Evolutionary conservation across 2,888 invertebrate genomes (phyloP), one percentile per base, ranked within the genome.

Genomic region (Drosophila formosana): DNA sequence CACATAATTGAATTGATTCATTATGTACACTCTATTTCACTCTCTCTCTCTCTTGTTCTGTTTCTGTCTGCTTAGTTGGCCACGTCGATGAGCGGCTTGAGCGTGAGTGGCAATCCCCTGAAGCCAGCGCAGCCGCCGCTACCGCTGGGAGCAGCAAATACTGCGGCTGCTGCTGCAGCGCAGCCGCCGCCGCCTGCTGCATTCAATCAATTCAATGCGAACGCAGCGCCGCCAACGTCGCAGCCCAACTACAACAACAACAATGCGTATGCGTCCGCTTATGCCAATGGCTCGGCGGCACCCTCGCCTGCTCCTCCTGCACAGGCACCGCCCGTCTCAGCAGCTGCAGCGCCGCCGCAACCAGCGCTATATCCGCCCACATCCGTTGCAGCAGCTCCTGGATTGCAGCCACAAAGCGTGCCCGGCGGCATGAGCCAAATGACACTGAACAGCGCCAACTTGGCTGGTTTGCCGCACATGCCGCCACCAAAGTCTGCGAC

Each of bases 401-500:
- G 49, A 3, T 43, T 63, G 11, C 39, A 63, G 46, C 75, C 76
- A 8, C 91, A 92, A 66, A 81, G 83, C 53, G 79, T 87, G 25
- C 64, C 85, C 11, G 79, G 84, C 46, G 87, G 88, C 5, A 72
- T 75, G 0, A 84, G 89, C 61, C 91, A 91, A 80, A 91, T 91
- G 92, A 89, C 87, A 28, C 71, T 92, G 5, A 91, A 89, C 51
- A 91, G 90, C 53, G 85, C 88, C 43, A 89, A 69, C 52, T 71
- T 91, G 64, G 86, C 90, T 53, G 93, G 76, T 4, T 76, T 92
- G 75, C 92, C 92, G 7, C 91, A 92, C 51, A 91, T 92, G 92
- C 92, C 91, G 18, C 90, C 92, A 52, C 84, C 86, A 26, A 90
- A 88, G 53, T 23, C 84, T 26, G 68, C 79, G 0, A 63, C 68